Conservation (phyloP, 1,140 invertebrate genomes). For the Aphelenchoides avenae region DNA sequence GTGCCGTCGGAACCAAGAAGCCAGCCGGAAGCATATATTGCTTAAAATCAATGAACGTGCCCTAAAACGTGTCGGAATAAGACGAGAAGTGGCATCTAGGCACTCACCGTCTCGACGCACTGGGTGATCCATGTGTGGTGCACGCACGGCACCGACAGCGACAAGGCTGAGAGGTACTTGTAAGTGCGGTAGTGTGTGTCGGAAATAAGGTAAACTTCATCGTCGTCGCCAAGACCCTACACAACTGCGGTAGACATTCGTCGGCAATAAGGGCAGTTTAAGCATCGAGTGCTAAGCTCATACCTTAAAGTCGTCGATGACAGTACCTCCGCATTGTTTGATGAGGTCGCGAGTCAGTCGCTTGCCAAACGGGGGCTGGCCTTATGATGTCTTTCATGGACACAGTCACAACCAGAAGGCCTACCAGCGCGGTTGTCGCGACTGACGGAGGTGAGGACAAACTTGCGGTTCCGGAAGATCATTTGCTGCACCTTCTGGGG, state of each 20-base stretch:
- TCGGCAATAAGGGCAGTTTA: no score
- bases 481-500: not conserved
- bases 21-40: slow-evolving; percentile 50
- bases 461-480: slow-evolving; percentile 39
- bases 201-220: slow-evolving; percentile 45
- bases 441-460: slow-evolving; percentile 50
- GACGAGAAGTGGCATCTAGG: not conserved
- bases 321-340: slow-evolving; percentile 37
- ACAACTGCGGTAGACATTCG: not conserved
- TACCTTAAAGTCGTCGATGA: slow-evolving; percentile 51
- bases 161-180: slow-evolving; percentile 53
- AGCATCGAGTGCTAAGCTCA: no score
- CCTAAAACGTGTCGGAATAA: no score
- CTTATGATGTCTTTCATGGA: slow-evolving; percentile 18
- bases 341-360: slow-evolving; percentile 43
- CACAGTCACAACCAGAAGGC: not conserved
- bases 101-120: slow-evolving; percentile 38
- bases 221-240: slow-evolving; percentile 12
- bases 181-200: slow-evolving; percentile 56
- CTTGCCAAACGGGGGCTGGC: slow-evolving; percentile 50
- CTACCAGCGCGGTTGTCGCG: slow-evolving; percentile 17
- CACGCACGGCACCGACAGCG: slow-evolving; percentile 48
- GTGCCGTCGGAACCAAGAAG: slow-evolving; percentile 22
- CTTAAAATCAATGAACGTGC: slow-evolving; percentile 31
- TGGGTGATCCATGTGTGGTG: slow-evolving; percentile 45